phyloP scores from a whole-genome alignment of 2,888 invertebrate genomes.

The Diabrotica balteata region DNA sequence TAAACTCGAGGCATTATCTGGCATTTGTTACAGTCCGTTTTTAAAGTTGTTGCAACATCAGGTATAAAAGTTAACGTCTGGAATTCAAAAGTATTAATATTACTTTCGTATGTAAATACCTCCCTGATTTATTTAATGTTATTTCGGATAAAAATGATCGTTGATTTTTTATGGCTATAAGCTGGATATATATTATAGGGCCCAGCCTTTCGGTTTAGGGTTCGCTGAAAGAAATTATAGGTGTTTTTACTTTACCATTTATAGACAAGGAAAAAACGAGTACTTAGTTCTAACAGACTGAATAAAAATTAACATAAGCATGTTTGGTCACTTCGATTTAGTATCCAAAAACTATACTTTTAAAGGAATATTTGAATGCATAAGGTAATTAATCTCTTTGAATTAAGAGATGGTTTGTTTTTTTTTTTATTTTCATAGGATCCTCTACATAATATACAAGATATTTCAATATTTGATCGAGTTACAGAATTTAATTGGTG shows the following conservation, averaged over 20 bases:
- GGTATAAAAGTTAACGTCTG: conserved; percentile 39
- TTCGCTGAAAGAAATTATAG: conserved; percentile 14
- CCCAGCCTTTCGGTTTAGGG: conserved; percentile 34
- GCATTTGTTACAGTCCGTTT: conserved; percentile 51
- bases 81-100: conserved; percentile 44
- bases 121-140: conserved; percentile 40
- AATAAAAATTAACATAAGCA: too few species aligned
- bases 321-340: too few species aligned
- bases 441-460: too few species aligned
- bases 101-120: conserved; percentile 47
- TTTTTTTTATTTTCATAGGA: too few species aligned
- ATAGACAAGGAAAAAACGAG: neutral
- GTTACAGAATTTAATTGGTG: too few species aligned
- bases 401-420: too few species aligned
- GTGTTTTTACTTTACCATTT: conserved; percentile 14
- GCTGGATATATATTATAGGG: conserved; percentile 42
- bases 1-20: conserved; percentile 46
- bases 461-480: too few species aligned
- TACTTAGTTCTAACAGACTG: too few species aligned
- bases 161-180: conserved; percentile 36
- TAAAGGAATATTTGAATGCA: too few species aligned
- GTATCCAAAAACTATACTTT: too few species aligned
- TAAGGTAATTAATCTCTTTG: too few species aligned
- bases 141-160: conserved; percentile 36
- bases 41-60: conserved; percentile 47